Evolutionary conservation across 2,113 vertebrate genomes (phyloP).

Genomic region (Reinhardtius hippoglossoides): DNA sequence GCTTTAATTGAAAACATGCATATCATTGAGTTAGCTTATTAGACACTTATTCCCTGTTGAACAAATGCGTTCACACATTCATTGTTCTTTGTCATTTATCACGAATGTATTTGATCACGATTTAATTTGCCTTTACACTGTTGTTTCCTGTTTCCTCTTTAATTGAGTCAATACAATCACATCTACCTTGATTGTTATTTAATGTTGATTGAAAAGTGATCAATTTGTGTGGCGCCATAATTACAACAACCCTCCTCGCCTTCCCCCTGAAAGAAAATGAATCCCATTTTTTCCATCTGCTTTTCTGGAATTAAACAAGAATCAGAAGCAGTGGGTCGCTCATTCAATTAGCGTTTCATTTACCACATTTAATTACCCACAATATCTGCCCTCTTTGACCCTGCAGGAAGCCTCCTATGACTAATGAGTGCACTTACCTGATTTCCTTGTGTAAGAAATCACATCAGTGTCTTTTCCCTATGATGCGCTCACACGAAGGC

Average conservation of each 20-base stretch:
- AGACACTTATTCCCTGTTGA: neutral
- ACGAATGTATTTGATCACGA: neutral
- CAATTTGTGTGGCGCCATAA: conserved; percentile 37
- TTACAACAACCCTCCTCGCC: conserved; percentile 30
- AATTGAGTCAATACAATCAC: conserved; percentile 39
- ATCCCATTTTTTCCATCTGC: conserved; percentile 48
- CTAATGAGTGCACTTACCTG: conserved; percentile 63
- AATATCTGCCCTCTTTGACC: conserved; percentile 66
- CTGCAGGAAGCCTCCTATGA: conserved; percentile 57
- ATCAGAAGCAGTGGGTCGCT: conserved; percentile 55
- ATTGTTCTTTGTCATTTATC: neutral
- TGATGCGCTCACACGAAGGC: conserved; percentile 28
- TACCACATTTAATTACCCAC: conserved; percentile 70
- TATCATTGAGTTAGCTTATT: neutral
- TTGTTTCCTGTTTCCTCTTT: neutral
- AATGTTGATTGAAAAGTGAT: conserved; percentile 61
- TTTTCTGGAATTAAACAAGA: conserved; percentile 60
- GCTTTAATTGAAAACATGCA: neutral
- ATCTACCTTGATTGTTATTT: conserved; percentile 49
- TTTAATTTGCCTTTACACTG: conserved; percentile 28
- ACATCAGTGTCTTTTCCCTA: conserved; percentile 39
- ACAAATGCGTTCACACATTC: neutral
- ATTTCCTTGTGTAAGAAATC: conserved; percentile 51
- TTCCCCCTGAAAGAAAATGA: conserved; percentile 40
- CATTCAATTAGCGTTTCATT: conserved; percentile 75